Conservation (phyloP, 2,888 invertebrate species). For the Carcina quercana region DNA sequence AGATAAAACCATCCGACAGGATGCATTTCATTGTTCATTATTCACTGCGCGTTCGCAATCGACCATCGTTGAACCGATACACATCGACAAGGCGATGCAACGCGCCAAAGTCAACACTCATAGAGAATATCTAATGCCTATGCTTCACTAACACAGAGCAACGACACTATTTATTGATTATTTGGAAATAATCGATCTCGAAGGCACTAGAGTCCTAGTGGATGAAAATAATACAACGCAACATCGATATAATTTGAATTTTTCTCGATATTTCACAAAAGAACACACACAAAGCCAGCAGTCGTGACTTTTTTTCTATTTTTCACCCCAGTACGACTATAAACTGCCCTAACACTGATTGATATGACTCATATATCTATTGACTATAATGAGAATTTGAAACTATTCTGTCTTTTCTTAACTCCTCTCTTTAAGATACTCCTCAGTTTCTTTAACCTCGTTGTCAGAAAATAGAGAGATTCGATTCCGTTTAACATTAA, state of each 20-base stretch:
- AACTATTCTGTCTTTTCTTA: slow-evolving; percentile 42
- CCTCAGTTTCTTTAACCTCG: slow-evolving; percentile 14
- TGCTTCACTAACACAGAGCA: slow-evolving; percentile 61
- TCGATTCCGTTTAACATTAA: slow-evolving; percentile 25
- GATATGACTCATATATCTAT: slow-evolving; percentile 60
- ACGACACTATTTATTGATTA: slow-evolving; percentile 31
- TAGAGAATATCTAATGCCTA: slow-evolving; percentile 27
- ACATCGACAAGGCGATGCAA: slow-evolving; percentile 6
- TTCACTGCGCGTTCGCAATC: slow-evolving; percentile 16
- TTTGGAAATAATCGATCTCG: slow-evolving; percentile 24
- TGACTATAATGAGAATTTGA: slow-evolving; percentile 47
- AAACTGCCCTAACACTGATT: slow-evolving; percentile 48
- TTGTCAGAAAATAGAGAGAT: slow-evolving; percentile 27
- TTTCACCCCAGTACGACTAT: slow-evolving; percentile 22
- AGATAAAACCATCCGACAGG: slow-evolving; percentile 16
- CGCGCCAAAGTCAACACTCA: slow-evolving; percentile 7
- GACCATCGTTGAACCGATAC: not conserved
- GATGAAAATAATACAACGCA: slow-evolving; percentile 18
- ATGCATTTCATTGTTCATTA: slow-evolving; percentile 22
- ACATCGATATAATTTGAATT: not conserved
- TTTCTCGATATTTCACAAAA: slow-evolving; percentile 1
- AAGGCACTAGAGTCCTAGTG: slow-evolving; percentile 70
- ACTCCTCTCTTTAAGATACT: slow-evolving; percentile 15
- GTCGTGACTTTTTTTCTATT: not conserved
- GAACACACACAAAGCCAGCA: slow-evolving; percentile 2